Evolutionary conservation across 2,888 invertebrate genomes (phyloP), one percentile per base, ranked within the genome.

Genomic region (Oxytorus armatus): DNA sequence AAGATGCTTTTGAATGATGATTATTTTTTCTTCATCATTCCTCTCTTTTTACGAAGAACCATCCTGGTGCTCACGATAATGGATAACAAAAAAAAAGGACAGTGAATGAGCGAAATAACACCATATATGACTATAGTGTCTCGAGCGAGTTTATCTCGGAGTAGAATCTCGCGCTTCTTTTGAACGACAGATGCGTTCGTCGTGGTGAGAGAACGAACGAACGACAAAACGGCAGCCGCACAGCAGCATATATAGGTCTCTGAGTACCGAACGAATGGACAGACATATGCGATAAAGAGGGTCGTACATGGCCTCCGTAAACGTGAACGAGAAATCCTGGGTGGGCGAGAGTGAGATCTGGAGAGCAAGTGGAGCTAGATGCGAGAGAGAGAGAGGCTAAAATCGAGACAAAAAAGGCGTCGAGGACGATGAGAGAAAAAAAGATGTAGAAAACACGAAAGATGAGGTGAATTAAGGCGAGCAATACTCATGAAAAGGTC

Each of bases 221-320:
- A 47, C 51, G 61, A 65, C 74, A 65, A 74, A 57, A 23, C 55
- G 65, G 36, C 53, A 42, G 51, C 23, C 14, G n/a, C n/a, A 55
- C 55, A 57, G 33, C 11, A 51, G 36, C 33, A 18, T 16, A 33
- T 47, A 29, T 16, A 25, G 36, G 29, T 76, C 25, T 36, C 14
- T 33, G 42, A 42, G 39, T 51, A 79, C 55, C 55, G 63, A 72
- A 53, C 66, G 81, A 77, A 82, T 81, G 73, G 77, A 73, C 80
- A 65, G 65, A 81, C 78, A 72, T 81, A 74, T 57, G 74, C 78
- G 84, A 83, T 84, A 82, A 82, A 83, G 79, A 83, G 82, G 81
- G 77, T 84, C 79, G 79, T 79, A 79, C 66, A 79, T 53, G 66
- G 72, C 49, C 79, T 76, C 74, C 65, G 81, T 81, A 84, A 81